Percentiles rank a stretch among this genome's conserved stretches.
phyloP scores from a whole-genome alignment of 2,888 invertebrate genomes.

The Carcina quercana region DNA sequence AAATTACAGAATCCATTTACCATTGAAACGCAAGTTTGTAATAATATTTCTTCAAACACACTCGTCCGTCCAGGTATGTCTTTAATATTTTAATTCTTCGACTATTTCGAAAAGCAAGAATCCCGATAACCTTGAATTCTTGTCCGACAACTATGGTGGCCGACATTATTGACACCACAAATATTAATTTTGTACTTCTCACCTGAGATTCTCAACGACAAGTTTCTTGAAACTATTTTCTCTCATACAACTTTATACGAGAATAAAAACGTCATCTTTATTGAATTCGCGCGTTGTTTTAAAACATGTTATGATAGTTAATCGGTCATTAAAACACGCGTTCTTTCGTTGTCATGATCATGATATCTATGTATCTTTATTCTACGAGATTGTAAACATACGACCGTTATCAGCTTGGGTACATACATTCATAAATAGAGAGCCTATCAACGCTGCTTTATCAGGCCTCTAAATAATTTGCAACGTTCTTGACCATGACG shows the following conservation, averaged over 20 bases:
- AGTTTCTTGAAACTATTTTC: background rate
- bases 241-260: too few species aligned
- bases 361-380: conserved; percentile 12
- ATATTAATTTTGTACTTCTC: background rate
- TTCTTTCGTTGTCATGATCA: too few species aligned
- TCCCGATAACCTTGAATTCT: background rate
- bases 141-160: background rate
- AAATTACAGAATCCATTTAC: too few species aligned
- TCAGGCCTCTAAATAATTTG: conserved; percentile 21
- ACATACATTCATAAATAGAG: conserved; percentile 36
- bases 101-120: background rate
- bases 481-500: conserved; percentile 30
- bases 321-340: too few species aligned
- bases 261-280: too few species aligned
- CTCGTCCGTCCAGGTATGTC: too few species aligned
- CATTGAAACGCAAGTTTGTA: too few species aligned
- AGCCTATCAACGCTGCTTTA: conserved; percentile 33
- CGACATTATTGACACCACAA: background rate
- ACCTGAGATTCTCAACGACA: background rate
- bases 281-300: too few species aligned
- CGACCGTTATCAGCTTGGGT: conserved; percentile 39
- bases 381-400: conserved; percentile 36
- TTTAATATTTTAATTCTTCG: background rate
- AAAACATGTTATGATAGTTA: too few species aligned
- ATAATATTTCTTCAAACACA: too few species aligned